Evolutionary conservation across 2,888 invertebrate genomes (phyloP), one percentile per base, ranked within the genome.

Genomic region (Diploptera punctata): DNA sequence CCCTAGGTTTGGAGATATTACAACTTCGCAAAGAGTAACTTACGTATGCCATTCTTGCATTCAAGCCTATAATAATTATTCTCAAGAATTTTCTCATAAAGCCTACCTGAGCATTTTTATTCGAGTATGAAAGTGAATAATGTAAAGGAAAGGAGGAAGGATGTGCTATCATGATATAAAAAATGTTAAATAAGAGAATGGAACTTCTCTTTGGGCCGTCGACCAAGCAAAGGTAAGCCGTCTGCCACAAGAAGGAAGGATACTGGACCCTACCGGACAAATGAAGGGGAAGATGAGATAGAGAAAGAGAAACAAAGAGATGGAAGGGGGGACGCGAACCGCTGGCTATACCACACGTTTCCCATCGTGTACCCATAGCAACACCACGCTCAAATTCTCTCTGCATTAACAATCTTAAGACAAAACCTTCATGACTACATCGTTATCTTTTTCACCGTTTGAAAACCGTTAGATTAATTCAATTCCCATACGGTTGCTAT

Each of bases 241-340:
- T 47, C 3, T 47, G 47, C 10, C 4, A 4, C 16, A 19, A 57
- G 31, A 31, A 57, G 57, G 57, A 57, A 24, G 13, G 24, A 47
- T 47, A 47, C 47, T 47, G 57, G 57, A 29, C 57, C 57, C 31
- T 29, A 57, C 57, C 57, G 57, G 57, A 57, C 57, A 57, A 57
- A 57, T 29, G 57, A 57, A 29, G 29, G 47, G 18, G 18, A n/a
- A n/a, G 47, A 57, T 10, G 57, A n/a, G 16, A n/a, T 5, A 29
- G 24, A 13, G 10, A 52, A 52, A 9, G 1, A 54, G 54, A 19
- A 19, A 7, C 4, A 13, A 21, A 54, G 26, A 16, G 2, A 9
- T 18, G 3, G 47, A 2, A 19, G 18, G 13, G 29, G 57, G 57
- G n/a, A 31, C 16, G 9, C 9, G 3, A 29, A 57, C 57, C 57